Base-by-base conservation (phyloP, 2,797 vertebrate species). In the Babyrousa celebensis region DNA sequence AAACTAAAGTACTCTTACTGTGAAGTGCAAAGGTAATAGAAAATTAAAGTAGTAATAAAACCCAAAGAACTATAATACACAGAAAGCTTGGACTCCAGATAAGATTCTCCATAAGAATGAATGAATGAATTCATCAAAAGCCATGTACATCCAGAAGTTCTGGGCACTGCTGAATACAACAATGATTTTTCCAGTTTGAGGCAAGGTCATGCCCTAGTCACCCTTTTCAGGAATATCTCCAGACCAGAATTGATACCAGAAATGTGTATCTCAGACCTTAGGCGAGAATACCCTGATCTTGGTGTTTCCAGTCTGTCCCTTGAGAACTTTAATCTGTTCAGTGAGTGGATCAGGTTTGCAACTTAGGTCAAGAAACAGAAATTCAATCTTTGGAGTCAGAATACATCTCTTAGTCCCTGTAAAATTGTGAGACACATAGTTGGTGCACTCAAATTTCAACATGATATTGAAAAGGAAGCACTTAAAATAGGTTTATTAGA, bases 241-340 rank as follows among this genome's bases (percentile, higher is more conserved):
- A 20, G 10, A 79, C 12, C 27, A 58, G 79, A 48, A 11, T 60
- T 83, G 89, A 78, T 27, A 0, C 16, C 65, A 85, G 48, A 25
- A 84, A 90, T 62, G 6, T 48, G 7, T 32, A n/a, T 20, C 91
- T 56, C 11, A 62, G 10, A 17, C 27, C 32, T 56, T 70, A 86
- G 4, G 15, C 16, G 85, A 65, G 12, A 60, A 60, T 14, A 91
- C 0, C 43, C 63, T 29, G 32, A 9, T 92, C 27, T 15, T 62
- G 8, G 62, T 32, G 14, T 85, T 74, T 93, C 62, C 96, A 89
- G 70, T 62, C 15, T 74, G 43, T 58, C 18, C 20, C 25, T 85
- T 79, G 9, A 58, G 7, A 56, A 75, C 82, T 89, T 83, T 92
- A 82, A 58, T 90, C 40, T 90, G 18, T 29, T 62, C 29, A 80